Evolutionary conservation across 2,888 invertebrate genomes (phyloP).

Genomic region (Cremastinae sp.): DNA sequence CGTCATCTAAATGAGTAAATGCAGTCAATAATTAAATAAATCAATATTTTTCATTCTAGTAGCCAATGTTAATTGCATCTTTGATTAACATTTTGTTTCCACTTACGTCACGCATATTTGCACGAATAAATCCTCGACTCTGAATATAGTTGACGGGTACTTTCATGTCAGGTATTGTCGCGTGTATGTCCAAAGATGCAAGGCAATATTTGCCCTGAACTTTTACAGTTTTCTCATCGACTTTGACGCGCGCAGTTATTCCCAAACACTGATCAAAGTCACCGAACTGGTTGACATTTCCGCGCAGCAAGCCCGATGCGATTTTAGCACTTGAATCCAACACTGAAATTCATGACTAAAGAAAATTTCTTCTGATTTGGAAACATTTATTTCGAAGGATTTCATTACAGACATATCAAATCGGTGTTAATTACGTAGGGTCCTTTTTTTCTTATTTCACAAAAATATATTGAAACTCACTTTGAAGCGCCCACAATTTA

Average conservation of each 20-base stretch:
- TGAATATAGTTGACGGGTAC: conserved; percentile 85
- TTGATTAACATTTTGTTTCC: too few relatives aligned
- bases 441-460: neutral
- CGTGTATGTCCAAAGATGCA: conserved; percentile 84
- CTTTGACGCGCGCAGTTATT: conserved; percentile 82
- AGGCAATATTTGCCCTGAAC: conserved; percentile 87
- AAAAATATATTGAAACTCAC: conserved; percentile 80
- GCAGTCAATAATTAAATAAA: neutral
- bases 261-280: conserved; percentile 87
- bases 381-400: conserved; percentile 14
- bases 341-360: conserved; percentile 82
- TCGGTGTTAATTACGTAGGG: neutral
- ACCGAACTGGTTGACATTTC: conserved; percentile 87
- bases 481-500: conserved; percentile 87
- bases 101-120: conserved; percentile 84
- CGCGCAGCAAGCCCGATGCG: conserved; percentile 85
- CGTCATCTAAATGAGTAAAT: neutral
- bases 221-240: conserved; percentile 83
- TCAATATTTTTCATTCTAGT: neutral
- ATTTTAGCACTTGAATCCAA: conserved; percentile 87
- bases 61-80: conserved; percentile 33
- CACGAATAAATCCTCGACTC: conserved; percentile 84
- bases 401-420: neutral
- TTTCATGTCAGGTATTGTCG: conserved; percentile 83
- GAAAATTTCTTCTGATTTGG: conserved; percentile 62